Conservation (phyloP, 1,140 invertebrate genomes). For the Lepidurus packardi region DNA sequence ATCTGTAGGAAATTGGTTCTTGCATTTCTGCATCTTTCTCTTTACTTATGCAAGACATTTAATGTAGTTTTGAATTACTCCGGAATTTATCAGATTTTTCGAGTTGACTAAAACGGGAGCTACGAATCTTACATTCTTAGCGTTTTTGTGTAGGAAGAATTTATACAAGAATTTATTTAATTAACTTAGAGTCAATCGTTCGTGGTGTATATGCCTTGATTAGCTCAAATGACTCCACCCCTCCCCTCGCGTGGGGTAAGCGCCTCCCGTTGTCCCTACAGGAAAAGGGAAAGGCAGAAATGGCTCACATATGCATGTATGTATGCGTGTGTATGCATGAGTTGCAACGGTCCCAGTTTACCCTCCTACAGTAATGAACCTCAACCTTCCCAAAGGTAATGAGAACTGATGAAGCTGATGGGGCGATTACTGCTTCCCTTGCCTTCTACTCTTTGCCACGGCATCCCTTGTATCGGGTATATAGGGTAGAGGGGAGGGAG, state of each 20-base stretch:
- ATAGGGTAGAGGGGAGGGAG: not conserved
- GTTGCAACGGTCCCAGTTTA: not conserved
- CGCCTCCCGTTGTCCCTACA: too few relatives aligned
- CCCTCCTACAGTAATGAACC: not conserved
- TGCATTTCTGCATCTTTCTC: not conserved
- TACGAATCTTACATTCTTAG: too few relatives aligned
- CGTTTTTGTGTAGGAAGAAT: too few relatives aligned
- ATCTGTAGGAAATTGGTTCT: not conserved
- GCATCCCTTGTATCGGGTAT: not conserved
- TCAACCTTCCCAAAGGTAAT: conserved; percentile 18
- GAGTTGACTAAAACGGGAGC: too few relatives aligned
- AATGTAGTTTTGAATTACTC: too few relatives aligned
- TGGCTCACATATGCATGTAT: not conserved
- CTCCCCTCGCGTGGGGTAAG: too few relatives aligned
- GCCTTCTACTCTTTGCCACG: not conserved
- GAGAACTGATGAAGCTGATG: conserved; percentile 11
- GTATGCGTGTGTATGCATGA: not conserved
- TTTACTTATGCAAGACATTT: not conserved
- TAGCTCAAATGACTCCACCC: too few relatives aligned
- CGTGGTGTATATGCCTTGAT: too few relatives aligned
- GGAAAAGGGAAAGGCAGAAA: too few relatives aligned
- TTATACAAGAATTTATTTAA: too few relatives aligned
- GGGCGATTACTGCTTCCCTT: not conserved
- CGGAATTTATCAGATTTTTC: too few relatives aligned
- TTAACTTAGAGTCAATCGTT: too few relatives aligned